phyloP scores from a whole-genome alignment of 2,797 vertebrate genomes.

The Brotula barbata region DNA sequence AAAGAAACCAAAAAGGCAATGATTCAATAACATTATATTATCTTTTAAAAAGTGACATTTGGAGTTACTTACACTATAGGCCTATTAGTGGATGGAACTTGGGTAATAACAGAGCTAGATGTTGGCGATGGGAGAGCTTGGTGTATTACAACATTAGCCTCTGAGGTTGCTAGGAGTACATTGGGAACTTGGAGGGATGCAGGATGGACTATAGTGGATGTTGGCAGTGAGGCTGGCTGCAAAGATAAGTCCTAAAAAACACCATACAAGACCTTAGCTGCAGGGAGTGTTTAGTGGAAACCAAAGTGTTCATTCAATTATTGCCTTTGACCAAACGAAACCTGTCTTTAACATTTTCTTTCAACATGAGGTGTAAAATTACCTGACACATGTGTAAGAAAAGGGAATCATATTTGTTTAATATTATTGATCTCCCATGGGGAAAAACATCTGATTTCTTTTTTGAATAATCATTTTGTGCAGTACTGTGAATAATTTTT shows the following conservation, averaged over 20 bases:
- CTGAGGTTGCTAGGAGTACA: constrained; percentile 96
- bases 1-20: constrained; percentile 43
- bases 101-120: constrained; percentile 99
- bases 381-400: background rate
- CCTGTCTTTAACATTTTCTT: constrained; percentile 5
- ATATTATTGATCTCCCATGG: background rate
- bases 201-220: constrained; percentile 96
- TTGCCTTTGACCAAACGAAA: constrained; percentile 16
- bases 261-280: constrained; percentile 80
- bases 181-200: constrained; percentile 97
- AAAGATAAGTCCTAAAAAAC: constrained; percentile 92
- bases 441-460: background rate
- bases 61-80: constrained; percentile 95
- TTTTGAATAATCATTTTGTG: constrained; percentile 21
- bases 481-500: constrained; percentile 27
- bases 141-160: constrained; percentile 98
- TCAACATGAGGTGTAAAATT: constrained; percentile 13
- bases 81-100: constrained; percentile 96
- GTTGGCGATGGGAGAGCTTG: constrained; percentile 98
- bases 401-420: constrained; percentile 1
- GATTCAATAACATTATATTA: constrained; percentile 50
- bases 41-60: constrained; percentile 63
- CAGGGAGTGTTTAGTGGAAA: constrained; percentile 61
- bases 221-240: constrained; percentile 93
- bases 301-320: constrained; percentile 26